Base-by-base conservation (phyloP, 2,888 invertebrate genomes). In the Lepidonotus clava region DNA sequence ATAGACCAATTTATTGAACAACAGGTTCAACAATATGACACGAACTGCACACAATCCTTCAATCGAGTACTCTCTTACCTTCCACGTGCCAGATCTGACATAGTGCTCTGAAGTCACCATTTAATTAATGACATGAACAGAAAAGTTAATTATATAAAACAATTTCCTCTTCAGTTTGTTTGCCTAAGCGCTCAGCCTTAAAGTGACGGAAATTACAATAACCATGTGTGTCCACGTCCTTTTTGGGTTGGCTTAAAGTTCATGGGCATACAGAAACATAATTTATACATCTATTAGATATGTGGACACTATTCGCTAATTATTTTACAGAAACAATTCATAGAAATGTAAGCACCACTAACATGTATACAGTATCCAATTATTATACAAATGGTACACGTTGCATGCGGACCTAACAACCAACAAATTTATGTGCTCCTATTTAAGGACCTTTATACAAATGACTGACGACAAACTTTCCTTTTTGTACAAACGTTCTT, bases 1-100 rank as follows among this genome's bases (percentile, higher is more conserved):
- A 83, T 83, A 83, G 34, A 83, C 53, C 38, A 36, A 83, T 83
- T 83, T 83, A 83, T 83, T 83, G 83, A 83, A 83, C 83, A 83
- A 56, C 36, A 83, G 51, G 83, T 83, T 83, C 83, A 83, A 83
- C 83, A 38, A 71, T 66, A 36, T 34, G 71, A 34, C 71, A 38
- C 14, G 38, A 71, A 71, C 71, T 71, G 71, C 71, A 71, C 71
- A 38, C 71, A 71, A 71, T 38, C 32, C 66, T 71, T 36, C 24
- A 71, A 38, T 18, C 14, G 71, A 38, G 71, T 61, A 61, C 61
- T 32, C 32, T 61, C 24, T 24, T 11, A 32, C 32, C 61, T 24
- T 32, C 24, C 24, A 28, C 32, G 2, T 61, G 61, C 24, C 24
- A 24, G 28, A 61, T 61, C 24, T 61, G 28, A 28, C 32, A 61